Base-by-base conservation (phyloP, 2,113 vertebrate genomes). In the Petroica traversi region DNA sequence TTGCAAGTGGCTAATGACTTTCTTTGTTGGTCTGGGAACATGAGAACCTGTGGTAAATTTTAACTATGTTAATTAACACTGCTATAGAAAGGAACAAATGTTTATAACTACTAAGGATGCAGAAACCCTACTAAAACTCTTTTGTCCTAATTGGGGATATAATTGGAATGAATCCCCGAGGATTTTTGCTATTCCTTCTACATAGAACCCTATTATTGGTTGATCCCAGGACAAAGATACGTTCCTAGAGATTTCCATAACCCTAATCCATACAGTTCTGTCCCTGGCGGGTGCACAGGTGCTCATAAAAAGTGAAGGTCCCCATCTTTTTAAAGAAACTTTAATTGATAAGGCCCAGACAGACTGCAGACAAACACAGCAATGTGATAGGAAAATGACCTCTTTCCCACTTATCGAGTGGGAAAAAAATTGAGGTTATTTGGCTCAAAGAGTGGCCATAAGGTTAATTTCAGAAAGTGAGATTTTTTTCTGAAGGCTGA, bases 251-350 rank as follows among this genome's bases (percentile, higher is more conserved):
- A 90, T 96, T 83, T 83, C 51, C 74, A 57, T 69, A 88, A 92
- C 95, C 92, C 84, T 97, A 97, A 98, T 96, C 95, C 94, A 54
- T 38, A 29, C 78, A 48, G 51, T 64, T 73, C 51, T 34, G 29
- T 94, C 96, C 92, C 93, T 28, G 14, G 91, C 3, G 72, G 31
- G 69, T 88, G 74, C 95, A 98, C 97, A 98, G 97, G 96, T 97
- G 97, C 91, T 94, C 75, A 15, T 40, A 89, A 84, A 88, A 95
- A 93, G 46, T 78, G 80, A 76, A 91, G 48, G 79, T 93, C 88
- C 62, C 26, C 68, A 76, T 78, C 80, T 91, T 93, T 92, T 61
- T 55, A 93, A 91, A 85, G 59, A 51, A 80, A 79, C 58, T 77
- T 86, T 97, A 97, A 97, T 92, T 96, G 93, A 93, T 78, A 88